phyloP scores from a whole-genome alignment of 2,797 vertebrate species.

The Mionectes olivaceus region DNA sequence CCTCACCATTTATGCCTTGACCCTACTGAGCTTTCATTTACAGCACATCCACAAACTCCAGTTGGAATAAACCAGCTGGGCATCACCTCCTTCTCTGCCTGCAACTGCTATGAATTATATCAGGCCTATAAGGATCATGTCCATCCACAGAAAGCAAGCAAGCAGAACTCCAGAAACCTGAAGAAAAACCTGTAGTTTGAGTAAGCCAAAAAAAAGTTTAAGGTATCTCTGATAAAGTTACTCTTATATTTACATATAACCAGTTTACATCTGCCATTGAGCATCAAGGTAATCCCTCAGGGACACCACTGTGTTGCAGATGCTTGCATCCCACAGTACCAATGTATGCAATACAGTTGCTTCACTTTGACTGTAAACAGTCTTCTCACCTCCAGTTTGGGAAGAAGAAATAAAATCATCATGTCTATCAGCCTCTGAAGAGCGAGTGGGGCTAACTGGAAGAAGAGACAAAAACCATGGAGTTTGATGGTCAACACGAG shows the following conservation, averaged over 20 bases:
- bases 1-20: neutral
- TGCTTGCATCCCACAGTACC: neutral
- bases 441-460: neutral
- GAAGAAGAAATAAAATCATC: neutral
- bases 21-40: neutral
- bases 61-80: neutral
- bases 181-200: neutral
- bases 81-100: neutral
- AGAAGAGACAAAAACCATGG: neutral
- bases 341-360: neutral
- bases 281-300: neutral
- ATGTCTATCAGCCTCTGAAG: neutral
- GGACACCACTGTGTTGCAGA: neutral
- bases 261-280: neutral
- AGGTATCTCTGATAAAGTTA: neutral
- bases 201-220: neutral
- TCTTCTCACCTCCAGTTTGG: neutral
- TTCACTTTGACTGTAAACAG: neutral
- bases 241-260: neutral
- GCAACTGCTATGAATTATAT: neutral
- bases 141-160: neutral
- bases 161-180: neutral
- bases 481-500: accelerated
- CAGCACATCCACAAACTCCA: neutral
- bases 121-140: neutral